Evolutionary conservation across 2,797 vertebrate species (phyloP).

Genomic region (Rhabdomys pumilio): DNA sequence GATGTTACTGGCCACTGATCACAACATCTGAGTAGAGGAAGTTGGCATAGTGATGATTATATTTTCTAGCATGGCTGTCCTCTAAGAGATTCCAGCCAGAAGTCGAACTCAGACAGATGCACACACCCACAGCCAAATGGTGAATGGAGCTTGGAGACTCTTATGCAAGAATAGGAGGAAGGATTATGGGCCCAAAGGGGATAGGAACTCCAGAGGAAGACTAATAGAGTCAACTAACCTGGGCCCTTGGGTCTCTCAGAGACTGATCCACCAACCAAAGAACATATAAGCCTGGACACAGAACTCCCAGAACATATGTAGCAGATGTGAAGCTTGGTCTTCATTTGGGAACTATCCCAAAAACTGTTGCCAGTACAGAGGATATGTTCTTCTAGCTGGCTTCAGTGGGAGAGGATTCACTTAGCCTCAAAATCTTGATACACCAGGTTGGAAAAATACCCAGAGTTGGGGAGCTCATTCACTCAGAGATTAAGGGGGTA

Average conservation of each 20-base stretch:
- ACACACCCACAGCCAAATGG: background rate
- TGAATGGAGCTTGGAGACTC: background rate
- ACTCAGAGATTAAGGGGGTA: background rate
- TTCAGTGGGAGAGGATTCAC: background rate
- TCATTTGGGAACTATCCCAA: background rate
- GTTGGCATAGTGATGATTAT: background rate
- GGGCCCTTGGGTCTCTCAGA: background rate
- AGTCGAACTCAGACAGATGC: background rate
- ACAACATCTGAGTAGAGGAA: background rate
- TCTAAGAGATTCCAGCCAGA: background rate
- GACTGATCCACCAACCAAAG: background rate
- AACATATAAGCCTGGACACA: background rate
- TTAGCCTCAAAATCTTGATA: background rate
- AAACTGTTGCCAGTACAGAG: background rate
- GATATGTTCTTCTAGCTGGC: background rate
- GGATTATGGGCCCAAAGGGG: background rate
- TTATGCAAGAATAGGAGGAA: background rate
- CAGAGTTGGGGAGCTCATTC: too few relatives aligned
- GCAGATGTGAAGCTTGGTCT: background rate
- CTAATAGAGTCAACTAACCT: background rate
- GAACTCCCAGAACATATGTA: background rate
- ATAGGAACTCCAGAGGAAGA: background rate
- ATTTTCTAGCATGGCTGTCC: background rate
- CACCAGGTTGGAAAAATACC: too few relatives aligned
- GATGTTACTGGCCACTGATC: background rate